A percentile compares a stretch with the other conserved stretches of the same genome.
These are phyloP conservation scores for Cataglyphis cursor DNA, from an alignment of 2,888 invertebrate species.

Conservation along the genomic window DNA sequence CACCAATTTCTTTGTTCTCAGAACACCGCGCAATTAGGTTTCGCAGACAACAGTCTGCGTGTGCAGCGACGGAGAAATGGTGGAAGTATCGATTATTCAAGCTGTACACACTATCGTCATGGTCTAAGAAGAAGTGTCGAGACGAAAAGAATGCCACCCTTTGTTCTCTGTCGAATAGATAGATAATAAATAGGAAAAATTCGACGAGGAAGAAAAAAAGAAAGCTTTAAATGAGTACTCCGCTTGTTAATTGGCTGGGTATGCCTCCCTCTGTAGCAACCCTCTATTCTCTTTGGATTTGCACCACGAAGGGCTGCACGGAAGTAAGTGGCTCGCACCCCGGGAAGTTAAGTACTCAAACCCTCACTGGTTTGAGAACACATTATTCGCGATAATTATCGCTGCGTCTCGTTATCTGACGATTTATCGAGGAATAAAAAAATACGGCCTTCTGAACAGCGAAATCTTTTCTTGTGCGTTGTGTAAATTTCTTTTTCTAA, in stretches of 20 bases:
- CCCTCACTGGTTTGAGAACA: conserved; percentile 27
- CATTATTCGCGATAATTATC: conserved; percentile 50
- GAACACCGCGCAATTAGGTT: conserved; percentile 54
- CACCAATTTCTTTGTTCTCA: conserved; percentile 47
- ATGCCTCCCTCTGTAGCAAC: conserved; percentile 8
- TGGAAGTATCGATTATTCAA: conserved; percentile 56
- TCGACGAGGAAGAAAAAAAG: not conserved
- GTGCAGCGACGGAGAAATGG: conserved; percentile 43
- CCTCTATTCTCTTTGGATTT: conserved; percentile 36
- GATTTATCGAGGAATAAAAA: not conserved
- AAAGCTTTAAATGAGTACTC: conserved; percentile 12
- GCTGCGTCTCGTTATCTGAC: conserved; percentile 18
- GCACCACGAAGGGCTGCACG: conserved; percentile 33
- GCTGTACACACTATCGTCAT: conserved; percentile 46
- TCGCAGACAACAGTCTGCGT: conserved; percentile 44
- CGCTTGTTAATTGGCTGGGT: conserved; percentile 47
- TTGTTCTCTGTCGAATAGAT: not conserved
- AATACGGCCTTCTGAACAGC: not conserved
- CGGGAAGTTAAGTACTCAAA: conserved; percentile 44
- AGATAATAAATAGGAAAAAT: conserved; percentile 21
- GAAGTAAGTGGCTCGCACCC: conserved; percentile 47
- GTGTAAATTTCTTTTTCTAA: not conserved
- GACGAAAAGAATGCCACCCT: conserved; percentile 17
- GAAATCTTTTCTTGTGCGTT: not conserved
- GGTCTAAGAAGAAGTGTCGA: conserved; percentile 30